Conservation (phyloP, 2,888 invertebrate species). For the Masnerella sp. region DNA sequence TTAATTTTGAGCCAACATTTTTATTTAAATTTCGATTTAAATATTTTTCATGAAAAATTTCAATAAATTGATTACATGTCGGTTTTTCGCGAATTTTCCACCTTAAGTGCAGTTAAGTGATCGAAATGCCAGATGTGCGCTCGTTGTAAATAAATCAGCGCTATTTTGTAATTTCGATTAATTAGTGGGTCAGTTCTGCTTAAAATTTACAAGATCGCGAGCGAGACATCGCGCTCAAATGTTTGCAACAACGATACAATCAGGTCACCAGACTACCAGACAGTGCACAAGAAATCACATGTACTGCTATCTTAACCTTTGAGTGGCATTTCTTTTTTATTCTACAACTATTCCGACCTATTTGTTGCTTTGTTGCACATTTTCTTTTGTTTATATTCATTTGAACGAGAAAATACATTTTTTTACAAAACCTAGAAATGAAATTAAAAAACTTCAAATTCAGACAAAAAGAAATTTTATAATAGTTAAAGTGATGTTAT, state of each 20-base stretch:
- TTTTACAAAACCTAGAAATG: too few species aligned
- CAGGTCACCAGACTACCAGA: conserved; percentile 57
- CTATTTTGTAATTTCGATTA: neutral
- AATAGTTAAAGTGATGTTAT: too few species aligned
- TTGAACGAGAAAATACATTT: neutral
- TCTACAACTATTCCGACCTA: conserved; percentile 5
- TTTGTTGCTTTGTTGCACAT: neutral
- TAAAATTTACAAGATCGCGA: conserved; percentile 31
- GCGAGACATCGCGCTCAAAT: conserved; percentile 32
- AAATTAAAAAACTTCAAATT: too few species aligned
- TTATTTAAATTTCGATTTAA: too few species aligned
- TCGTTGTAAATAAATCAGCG: neutral
- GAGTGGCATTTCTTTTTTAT: conserved; percentile 39
- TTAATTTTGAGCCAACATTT: too few species aligned
- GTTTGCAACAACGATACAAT: conserved; percentile 41
- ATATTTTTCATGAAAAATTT: too few species aligned
- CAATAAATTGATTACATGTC: too few species aligned
- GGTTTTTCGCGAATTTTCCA: too few species aligned
- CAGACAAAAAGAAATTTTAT: too few species aligned
- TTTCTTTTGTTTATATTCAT: neutral
- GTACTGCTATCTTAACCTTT: conserved; percentile 58
- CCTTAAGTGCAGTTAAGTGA: too few species aligned
- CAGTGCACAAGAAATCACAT: conserved; percentile 53
- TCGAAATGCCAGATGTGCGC: neutral
- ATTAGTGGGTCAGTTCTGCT: conserved; percentile 19